These are phyloP conservation scores for Hyles lineata DNA, from an alignment of 2,888 invertebrate species.

Conservation along the genomic window DNA sequence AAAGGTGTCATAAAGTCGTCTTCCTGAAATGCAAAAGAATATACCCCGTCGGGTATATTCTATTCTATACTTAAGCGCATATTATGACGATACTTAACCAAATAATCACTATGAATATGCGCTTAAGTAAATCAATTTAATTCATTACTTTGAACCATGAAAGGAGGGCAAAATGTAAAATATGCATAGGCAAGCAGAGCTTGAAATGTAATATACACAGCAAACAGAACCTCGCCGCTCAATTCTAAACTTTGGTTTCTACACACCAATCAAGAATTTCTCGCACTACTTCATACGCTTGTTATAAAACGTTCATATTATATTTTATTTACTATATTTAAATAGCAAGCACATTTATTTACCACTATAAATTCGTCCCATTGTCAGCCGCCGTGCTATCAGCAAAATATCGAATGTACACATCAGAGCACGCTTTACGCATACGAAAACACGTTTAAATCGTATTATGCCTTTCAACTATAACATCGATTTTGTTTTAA, in stretches of 20 bases:
- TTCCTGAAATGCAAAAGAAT: no score
- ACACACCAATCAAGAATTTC: background rate
- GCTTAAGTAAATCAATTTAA: no score
- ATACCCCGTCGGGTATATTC: no score
- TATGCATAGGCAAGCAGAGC: background rate
- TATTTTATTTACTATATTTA: background rate
- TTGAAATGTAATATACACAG: background rate
- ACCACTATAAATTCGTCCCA: slow-evolving; percentile 52
- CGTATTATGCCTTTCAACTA: slow-evolving; percentile 60
- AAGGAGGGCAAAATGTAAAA: no score
- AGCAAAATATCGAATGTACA: slow-evolving; percentile 66
- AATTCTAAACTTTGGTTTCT: background rate
- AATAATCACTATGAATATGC: no score
- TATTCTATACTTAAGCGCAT: no score
- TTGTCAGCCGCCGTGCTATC: slow-evolving; percentile 44
- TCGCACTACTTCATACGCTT: background rate
- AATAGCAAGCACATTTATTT: slow-evolving; percentile 42
- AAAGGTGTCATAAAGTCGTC: no score
- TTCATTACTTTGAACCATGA: no score
- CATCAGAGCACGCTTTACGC: slow-evolving; percentile 59
- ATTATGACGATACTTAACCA: no score
- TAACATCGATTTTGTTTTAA: background rate
- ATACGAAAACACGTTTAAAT: slow-evolving; percentile 66
- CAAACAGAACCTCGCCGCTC: background rate
- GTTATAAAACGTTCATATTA: background rate